Conservation (phyloP, 2,113 vertebrate genomes). For the Tetrao urogallus region DNA sequence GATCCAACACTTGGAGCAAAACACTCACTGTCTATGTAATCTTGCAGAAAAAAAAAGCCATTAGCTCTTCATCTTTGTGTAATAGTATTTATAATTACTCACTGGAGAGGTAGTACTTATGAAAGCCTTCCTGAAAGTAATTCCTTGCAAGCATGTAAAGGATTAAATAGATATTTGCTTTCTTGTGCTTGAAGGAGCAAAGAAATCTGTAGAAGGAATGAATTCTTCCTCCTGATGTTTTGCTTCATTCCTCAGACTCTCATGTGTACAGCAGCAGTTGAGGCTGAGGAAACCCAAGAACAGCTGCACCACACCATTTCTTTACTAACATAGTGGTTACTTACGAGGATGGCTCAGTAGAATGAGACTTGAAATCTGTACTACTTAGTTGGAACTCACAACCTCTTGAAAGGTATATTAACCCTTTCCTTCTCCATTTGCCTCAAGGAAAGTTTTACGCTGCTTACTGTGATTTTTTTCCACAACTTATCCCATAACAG, state of each 20-base stretch:
- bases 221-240: not conserved
- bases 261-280: not conserved
- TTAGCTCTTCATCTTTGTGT: constrained; percentile 22
- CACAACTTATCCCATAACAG: rapidly evolving
- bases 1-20: not conserved
- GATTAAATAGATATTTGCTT: constrained; percentile 5
- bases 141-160: not conserved
- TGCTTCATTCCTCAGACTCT: not conserved
- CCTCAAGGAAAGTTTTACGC: not conserved
- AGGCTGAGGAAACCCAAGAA: not conserved
- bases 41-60: constrained; percentile 7
- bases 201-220: not conserved
- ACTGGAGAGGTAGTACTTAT: constrained; percentile 13
- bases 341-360: not conserved
- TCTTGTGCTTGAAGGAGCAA: not conserved
- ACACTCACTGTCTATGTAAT: not conserved
- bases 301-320: not conserved
- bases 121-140: constrained; percentile 28
- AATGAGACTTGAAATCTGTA: not conserved
- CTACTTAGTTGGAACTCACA: not conserved
- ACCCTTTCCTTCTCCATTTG: not conserved
- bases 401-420: rapidly evolving
- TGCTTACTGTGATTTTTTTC: not conserved
- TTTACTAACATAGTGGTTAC: not conserved
- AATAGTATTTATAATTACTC: constrained; percentile 23